Evolutionary conservation across 2,888 invertebrate species (phyloP), one percentile per base, ranked within the genome.

Genomic region (Aromia moschata): DNA sequence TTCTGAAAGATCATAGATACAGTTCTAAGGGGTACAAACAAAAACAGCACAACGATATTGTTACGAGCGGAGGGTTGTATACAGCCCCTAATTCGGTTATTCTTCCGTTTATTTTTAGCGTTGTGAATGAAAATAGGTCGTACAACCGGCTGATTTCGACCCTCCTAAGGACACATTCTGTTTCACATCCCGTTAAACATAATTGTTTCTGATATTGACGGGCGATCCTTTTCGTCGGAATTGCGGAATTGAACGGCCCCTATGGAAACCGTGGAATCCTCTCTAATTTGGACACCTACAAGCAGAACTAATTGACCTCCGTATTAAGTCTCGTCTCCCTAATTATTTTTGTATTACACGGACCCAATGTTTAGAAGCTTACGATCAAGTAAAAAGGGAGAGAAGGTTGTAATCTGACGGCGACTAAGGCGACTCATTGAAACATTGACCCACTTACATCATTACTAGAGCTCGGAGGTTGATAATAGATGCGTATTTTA

Each of bases 321-420:
- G 36, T 49, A 49, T 49, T 38, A 25, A 38, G 38, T 25, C 49
- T 18, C 37, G 36, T 47, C 37, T 47, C 36, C 15, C 25, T 49
- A 49, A 49, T 49, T 49, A 38, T 49, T 47, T 47, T 47, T 47
- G 37, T 31, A 37, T 11, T 18, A 47, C 47, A 20, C 38, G 14
- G 15, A 12, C 20, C 37, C 1, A 49, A 38, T 37, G 18, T n/a
- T n/a, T 1, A n/a, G 36, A 36, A 18, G 37, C 17, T 38, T 9
- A 2, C 38, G 20, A 30, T 11, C 25, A 16, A 25, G 30, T 20
- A 47, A n/a, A 33, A 17, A 47, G 37, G 33, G 33, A 3, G 10
- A 20, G 49, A 38, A 38, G 38, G 14, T 14, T 14, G 15, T 38
- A 47, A 49, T 49, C 38, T 49, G 49, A 25, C 16, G 16, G 25